A percentile compares a stretch with the other conserved stretches of the same genome.
Conservation (phyloP, 2,888 invertebrate genomes). For the Ischnura elegans region DNA sequence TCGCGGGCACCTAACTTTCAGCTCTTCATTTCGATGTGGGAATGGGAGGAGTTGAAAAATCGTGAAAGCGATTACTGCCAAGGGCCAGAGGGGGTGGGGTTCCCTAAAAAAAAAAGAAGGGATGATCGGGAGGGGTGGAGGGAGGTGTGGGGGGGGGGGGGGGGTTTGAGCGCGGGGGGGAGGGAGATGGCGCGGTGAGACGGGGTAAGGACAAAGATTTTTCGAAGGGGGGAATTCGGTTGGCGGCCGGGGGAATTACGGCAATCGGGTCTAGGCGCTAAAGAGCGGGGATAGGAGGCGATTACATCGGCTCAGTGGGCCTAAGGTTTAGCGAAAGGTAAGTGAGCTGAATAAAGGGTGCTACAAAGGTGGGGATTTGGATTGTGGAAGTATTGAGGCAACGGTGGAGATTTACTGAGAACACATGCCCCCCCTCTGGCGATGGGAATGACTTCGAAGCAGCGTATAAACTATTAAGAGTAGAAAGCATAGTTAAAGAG, state of each 20-base stretch:
- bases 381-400: neutral
- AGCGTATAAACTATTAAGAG: neutral
- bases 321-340: neutral
- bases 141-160: neutral
- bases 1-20: neutral
- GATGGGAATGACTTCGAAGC: neutral
- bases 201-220: slow-evolving; percentile 16
- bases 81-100: neutral
- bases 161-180: neutral
- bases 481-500: too few species aligned
- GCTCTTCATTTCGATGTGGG: neutral
- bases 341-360: neutral
- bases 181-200: too few species aligned
- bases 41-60: neutral
- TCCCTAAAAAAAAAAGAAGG: neutral
- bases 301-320: neutral
- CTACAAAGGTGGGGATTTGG: neutral
- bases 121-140: neutral
- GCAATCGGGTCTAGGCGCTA: neutral
- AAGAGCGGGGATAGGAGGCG: slow-evolving; percentile 7
- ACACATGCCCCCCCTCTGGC: neutral
- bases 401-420: neutral
- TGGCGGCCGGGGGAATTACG: neutral
- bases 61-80: slow-evolving; percentile 5
- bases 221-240: neutral